Conservation (phyloP, 2,888 invertebrate species). For the Leptinotarsa juncta region DNA sequence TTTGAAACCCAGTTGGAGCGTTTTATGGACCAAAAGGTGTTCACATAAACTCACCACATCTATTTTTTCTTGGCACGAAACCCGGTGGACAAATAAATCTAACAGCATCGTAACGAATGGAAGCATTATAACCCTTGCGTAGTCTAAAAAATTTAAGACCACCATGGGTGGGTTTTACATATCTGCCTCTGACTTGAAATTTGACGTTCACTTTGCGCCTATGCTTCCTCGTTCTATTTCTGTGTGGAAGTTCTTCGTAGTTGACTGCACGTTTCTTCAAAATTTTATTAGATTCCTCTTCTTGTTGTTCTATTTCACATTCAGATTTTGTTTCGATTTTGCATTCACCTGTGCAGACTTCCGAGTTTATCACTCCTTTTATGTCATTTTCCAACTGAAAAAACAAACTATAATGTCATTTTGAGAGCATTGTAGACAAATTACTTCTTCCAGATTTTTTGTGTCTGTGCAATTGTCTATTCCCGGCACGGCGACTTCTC, state of each 20-base stretch:
- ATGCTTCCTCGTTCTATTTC: slow-evolving; percentile 45
- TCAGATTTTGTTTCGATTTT: slow-evolving; percentile 44
- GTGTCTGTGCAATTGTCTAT: slow-evolving; percentile 65
- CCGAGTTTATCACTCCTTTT: slow-evolving; percentile 40
- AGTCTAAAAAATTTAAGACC: slow-evolving; percentile 31
- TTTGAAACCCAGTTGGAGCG: not conserved
- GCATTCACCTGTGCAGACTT: slow-evolving; percentile 49
- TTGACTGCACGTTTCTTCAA: slow-evolving; percentile 50
- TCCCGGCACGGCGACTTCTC: slow-evolving; percentile 59
- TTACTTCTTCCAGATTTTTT: slow-evolving; percentile 62
- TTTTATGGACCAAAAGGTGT: not conserved
- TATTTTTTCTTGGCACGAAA: slow-evolving; percentile 67
- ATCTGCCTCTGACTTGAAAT: slow-evolving; percentile 56
- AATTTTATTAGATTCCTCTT: slow-evolving; percentile 57
- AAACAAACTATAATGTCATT: slow-evolving; percentile 20
- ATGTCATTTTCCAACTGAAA: slow-evolving; percentile 54
- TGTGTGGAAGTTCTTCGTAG: slow-evolving; percentile 45
- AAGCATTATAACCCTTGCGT: slow-evolving; percentile 37
- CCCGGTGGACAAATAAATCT: slow-evolving; percentile 68
- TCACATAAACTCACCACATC: slow-evolving; percentile 68
- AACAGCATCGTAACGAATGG: slow-evolving; percentile 39
- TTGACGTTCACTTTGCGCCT: slow-evolving; percentile 55
- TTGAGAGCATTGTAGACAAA: not conserved
- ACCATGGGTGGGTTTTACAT: slow-evolving; percentile 42
- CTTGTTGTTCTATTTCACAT: slow-evolving; percentile 45